Conservation (phyloP, 2,797 vertebrate species). For the Pseudochaenichthys georgianus region DNA sequence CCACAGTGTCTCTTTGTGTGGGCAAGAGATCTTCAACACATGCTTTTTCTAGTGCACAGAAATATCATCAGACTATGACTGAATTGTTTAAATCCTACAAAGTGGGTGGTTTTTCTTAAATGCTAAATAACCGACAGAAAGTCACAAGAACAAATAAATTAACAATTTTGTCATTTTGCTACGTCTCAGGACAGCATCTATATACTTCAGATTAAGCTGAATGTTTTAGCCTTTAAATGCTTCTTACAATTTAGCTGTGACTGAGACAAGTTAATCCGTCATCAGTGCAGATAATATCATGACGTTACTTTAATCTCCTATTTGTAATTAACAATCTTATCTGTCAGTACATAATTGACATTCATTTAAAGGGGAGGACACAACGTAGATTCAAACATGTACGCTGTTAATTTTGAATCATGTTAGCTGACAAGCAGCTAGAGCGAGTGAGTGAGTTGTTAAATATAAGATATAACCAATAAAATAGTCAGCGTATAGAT, state of each 20-base stretch:
- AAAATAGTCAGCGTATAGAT: neutral
- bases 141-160: neutral
- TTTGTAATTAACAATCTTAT: slow-evolving; percentile 18
- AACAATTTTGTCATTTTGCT: neutral
- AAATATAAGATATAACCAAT: neutral
- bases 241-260: neutral
- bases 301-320: slow-evolving; percentile 29
- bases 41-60: slow-evolving; percentile 13
- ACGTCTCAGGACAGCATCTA: neutral
- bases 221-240: neutral
- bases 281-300: slow-evolving; percentile 24
- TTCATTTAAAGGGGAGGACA: neutral
- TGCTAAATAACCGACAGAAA: slow-evolving; percentile 4
- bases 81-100: neutral
- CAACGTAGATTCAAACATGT: neutral
- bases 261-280: slow-evolving; percentile 29
- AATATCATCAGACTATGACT: slow-evolving; percentile 3
- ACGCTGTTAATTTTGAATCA: neutral
- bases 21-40: slow-evolving; percentile 35
- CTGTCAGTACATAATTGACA: neutral
- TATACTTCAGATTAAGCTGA: slow-evolving; percentile 1
- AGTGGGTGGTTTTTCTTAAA: neutral
- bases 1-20: slow-evolving; percentile 44
- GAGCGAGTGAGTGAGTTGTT: neutral
- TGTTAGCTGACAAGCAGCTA: neutral